Conservation (phyloP, 2,113 vertebrate species). For the Dromiciops gliroides region DNA sequence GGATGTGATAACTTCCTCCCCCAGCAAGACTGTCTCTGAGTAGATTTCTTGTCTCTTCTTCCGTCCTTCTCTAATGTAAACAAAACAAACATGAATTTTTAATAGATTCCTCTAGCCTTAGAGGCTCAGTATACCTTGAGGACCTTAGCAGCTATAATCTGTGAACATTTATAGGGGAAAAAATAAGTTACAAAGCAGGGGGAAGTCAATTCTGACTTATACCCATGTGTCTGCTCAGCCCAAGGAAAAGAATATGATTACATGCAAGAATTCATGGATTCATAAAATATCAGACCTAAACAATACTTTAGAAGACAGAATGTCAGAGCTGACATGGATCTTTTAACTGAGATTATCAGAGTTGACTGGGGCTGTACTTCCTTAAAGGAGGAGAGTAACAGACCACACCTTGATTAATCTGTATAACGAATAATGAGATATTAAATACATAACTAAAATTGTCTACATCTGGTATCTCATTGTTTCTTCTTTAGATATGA, state of each 20-base stretch:
- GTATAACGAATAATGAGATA: not conserved
- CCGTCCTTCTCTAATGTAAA: not conserved
- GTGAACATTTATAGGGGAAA: not conserved
- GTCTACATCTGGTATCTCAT: not conserved
- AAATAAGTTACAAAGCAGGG: not conserved
- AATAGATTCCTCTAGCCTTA: not conserved
- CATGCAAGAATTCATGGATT: not conserved
- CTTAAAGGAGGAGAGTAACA: not conserved
- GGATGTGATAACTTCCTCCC: not conserved
- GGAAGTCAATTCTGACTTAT: too few relatives aligned
- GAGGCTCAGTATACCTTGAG: not conserved
- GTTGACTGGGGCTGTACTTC: not conserved
- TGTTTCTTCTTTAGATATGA: not conserved
- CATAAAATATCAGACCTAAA: not conserved
- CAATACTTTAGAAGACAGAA: not conserved
- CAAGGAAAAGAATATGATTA: not conserved
- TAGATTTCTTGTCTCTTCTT: not conserved
- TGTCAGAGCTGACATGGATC: not conserved
- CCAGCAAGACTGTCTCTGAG: not conserved
- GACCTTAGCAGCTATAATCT: accelerated
- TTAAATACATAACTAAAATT: not conserved
- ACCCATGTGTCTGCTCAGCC: accelerated
- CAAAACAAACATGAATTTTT: not conserved
- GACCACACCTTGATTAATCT: not conserved
- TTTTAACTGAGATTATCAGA: not conserved